Evolutionary conservation across 1,140 invertebrate species (phyloP), one percentile per base, ranked within the genome.

Genomic region (Caenorhabditis briggsae): DNA sequence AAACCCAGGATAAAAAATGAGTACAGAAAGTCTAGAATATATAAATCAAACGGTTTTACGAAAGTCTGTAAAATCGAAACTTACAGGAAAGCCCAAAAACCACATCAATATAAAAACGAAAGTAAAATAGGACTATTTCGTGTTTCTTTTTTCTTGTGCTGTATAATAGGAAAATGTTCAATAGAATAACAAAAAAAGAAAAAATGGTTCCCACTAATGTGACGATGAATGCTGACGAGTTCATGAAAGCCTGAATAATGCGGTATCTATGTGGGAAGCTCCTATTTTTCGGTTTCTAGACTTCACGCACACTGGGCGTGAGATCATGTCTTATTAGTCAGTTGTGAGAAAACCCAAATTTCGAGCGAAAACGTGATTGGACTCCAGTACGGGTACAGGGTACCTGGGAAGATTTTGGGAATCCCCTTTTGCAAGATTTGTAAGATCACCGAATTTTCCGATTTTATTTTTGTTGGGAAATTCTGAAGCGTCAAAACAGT

Each of bases 1-100:
- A 78, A 78, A 2, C 70, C 70, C n/a, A 78, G 20, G 11, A 78
- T 78, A 23, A 78, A 50, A 46, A 78, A 78, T 16, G 70, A 78
- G n/a, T 78, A 78, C 3, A 78, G n/a, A 14, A 78, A 78, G 14
- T 78, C 70, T 78, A 5, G 50, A 78, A 78, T 50, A 50, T 8
- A 8, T 3, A 20, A 20, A 14, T 11, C 9, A 14, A 11, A 50
- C 50, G 0, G 50, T 53, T 53, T 12, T 18, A 1, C 5, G 23
- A 1, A 78, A 14, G 11, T 23, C 9, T 53, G 2, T 53, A 50
- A 46, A 50, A 23, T 50, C n/a, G 1, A 53, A 78, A 78, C 70
- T 78, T 50, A 78, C 70, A 78, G 5, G 70, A 78, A 11, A 78
- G 12, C 7, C 70, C 70, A 53, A 78, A 78, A 20, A 78, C 2